Conservation (phyloP, 2,113 vertebrate species). For the Rattus norvegicus region GRCr8 NC_086025.1:55458001-55458500, state of each 20-base stretch:
- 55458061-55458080: neutral
- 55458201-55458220: conserved; percentile 22
- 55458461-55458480: neutral
- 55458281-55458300: neutral
- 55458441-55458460: neutral
- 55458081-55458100: neutral
- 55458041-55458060: neutral
- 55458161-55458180: neutral
- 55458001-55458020: neutral
- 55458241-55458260: neutral
- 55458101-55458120: neutral
- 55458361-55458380: neutral
- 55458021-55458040: neutral
- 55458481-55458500: conserved; percentile 51
- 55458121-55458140: neutral
- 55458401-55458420: neutral
- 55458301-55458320: neutral
- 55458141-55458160: neutral
- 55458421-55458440: neutral
- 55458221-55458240: neutral
- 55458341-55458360: neutral
- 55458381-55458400: neutral
- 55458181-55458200: neutral
- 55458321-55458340: neutral
- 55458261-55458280: neutral